These are phyloP conservation scores for Micropoecilia bifurca DNA, from an alignment of 2,797 vertebrate species.

Conservation along the genomic window DNA sequence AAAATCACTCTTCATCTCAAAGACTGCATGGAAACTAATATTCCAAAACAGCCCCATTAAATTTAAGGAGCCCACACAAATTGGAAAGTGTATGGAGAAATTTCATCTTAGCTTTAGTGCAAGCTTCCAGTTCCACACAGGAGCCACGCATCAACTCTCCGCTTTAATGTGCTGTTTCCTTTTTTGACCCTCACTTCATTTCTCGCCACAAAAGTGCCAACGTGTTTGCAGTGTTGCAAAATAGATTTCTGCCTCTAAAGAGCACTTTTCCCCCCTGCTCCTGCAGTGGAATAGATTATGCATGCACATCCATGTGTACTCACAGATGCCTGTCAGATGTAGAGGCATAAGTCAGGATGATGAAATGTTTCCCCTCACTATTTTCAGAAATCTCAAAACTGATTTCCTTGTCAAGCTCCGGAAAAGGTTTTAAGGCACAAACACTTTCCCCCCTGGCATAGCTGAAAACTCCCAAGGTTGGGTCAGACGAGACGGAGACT, in stretches of 20 bases:
- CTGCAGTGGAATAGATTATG: constrained; percentile 68
- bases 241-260: constrained; percentile 39
- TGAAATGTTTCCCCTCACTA: constrained; percentile 61
- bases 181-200: constrained; percentile 11
- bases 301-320: constrained; percentile 71
- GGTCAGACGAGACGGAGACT: constrained; percentile 41
- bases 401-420: constrained; percentile 63
- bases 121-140: not conserved
- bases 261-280: constrained; percentile 44
- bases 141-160: not conserved
- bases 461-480: constrained; percentile 50
- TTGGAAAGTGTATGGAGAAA: not conserved
- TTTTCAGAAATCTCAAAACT: constrained; percentile 57
- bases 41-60: not conserved
- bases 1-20: not conserved
- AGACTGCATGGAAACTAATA: not conserved
- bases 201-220: constrained; percentile 6
- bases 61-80: not conserved
- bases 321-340: constrained; percentile 75
- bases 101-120: not conserved
- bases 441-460: constrained; percentile 23
- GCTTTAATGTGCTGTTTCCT: constrained; percentile 3
- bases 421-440: constrained; percentile 39
- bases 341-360: constrained; percentile 59
- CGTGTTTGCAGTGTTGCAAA: constrained; percentile 23